Evolutionary conservation across 2,797 vertebrate genomes (phyloP).

Genomic region (Mus caroli): DNA sequence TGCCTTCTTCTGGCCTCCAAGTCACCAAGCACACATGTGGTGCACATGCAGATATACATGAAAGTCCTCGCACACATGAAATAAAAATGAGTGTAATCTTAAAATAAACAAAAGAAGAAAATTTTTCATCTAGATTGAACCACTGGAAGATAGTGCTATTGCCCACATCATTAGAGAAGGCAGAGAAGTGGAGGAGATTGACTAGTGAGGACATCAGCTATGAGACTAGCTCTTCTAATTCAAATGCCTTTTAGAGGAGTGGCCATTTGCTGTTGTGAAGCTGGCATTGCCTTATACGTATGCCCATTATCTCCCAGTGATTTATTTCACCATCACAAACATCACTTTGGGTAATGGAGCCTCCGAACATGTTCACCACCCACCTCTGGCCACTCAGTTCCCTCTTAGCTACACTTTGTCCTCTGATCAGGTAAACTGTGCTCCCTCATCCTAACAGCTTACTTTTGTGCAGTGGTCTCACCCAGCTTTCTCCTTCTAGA

Average conservation of each 20-base stretch:
- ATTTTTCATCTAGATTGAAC: not conserved
- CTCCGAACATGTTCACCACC: not conserved
- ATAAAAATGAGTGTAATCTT: not conserved
- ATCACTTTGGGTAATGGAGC: not conserved
- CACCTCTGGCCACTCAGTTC: not conserved
- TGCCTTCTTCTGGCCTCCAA: not conserved
- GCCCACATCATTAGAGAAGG: not conserved
- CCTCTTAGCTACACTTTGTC: not conserved
- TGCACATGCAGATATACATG: not conserved
- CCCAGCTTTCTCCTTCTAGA: not conserved
- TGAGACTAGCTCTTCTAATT: not conserved
- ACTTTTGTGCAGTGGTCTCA: not conserved
- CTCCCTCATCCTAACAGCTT: not conserved
- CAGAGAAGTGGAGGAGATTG: not conserved
- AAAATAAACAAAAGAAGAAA: not conserved
- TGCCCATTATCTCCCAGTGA: not conserved
- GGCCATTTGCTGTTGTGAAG: not conserved
- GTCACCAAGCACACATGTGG: too few relatives aligned
- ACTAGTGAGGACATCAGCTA: not conserved
- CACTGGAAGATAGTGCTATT: not conserved
- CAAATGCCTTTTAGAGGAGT: not conserved
- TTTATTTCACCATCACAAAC: constrained; percentile 4
- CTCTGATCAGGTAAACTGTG: not conserved
- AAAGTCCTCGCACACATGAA: not conserved
- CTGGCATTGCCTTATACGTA: not conserved